These are phyloP conservation scores for Nibea albiflora DNA, from an alignment of 2,113 vertebrate genomes.

Conservation along the genomic window DNA sequence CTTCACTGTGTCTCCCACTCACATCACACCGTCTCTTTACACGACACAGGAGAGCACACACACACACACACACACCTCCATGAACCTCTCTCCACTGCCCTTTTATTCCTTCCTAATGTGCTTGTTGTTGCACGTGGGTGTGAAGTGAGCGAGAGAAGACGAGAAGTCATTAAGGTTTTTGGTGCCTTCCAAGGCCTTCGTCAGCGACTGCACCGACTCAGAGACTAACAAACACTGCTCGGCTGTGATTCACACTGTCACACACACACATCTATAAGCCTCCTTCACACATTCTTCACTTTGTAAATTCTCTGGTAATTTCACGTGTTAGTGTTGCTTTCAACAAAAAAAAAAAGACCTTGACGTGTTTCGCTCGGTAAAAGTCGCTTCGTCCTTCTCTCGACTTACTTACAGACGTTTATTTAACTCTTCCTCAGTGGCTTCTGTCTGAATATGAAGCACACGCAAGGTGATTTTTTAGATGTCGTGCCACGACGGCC, in stretches of 20 bases:
- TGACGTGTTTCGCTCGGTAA: neutral
- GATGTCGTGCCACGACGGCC: neutral
- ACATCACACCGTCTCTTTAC: too few species aligned
- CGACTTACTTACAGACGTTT: neutral
- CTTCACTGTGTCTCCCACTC: neutral
- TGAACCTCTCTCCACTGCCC: neutral
- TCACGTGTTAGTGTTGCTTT: conserved; percentile 6
- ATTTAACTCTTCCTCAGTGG: neutral
- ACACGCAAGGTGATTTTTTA: neutral
- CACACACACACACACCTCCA: neutral
- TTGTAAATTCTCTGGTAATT: conserved; percentile 5
- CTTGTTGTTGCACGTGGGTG: neutral
- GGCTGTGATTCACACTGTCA: neutral
- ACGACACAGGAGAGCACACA: neutral
- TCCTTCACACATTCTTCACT: neutral
- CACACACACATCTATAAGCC: neutral
- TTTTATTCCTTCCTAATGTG: conserved; percentile 9
- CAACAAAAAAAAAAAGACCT: neutral
- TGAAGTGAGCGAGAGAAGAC: neutral
- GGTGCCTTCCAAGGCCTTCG: neutral
- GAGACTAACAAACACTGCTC: neutral
- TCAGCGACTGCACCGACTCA: neutral
- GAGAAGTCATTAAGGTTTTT: neutral
- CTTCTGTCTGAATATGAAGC: neutral
- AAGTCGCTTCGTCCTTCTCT: neutral